These are phyloP conservation scores for Thereva unica DNA, from an alignment of 2,888 invertebrate species.

Conservation along the genomic window DNA sequence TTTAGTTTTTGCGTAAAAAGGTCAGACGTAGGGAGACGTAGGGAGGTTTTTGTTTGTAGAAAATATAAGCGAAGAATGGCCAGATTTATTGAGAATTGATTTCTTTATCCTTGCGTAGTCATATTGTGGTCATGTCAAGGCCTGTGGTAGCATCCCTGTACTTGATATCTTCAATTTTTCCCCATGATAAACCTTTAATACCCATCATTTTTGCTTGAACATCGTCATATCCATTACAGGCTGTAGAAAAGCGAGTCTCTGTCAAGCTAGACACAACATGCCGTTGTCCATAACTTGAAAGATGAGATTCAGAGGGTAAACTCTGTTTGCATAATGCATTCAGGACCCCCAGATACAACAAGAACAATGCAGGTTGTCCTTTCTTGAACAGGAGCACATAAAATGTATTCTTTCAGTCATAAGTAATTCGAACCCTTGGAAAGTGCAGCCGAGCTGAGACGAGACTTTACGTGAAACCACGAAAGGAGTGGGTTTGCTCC, in stretches of 20 bases:
- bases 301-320: conserved; percentile 14
- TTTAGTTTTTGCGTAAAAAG: too few relatives aligned
- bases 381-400: neutral
- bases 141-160: too few relatives aligned
- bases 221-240: neutral
- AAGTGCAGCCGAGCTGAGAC: conserved; percentile 28
- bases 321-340: conserved; percentile 25
- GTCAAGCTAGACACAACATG: conserved; percentile 11
- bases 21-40: too few relatives aligned
- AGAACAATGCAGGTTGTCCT: conserved; percentile 22
- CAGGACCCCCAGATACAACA: neutral
- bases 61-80: too few relatives aligned
- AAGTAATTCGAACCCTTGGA: conserved; percentile 27
- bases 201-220: too few relatives aligned
- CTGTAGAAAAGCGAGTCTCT: conserved; percentile 6
- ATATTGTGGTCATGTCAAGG: too few relatives aligned
- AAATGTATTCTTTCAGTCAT: conserved; percentile 25
- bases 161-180: too few relatives aligned
- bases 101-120: too few relatives aligned
- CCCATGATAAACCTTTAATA: too few relatives aligned
- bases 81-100: too few relatives aligned
- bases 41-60: too few relatives aligned
- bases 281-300: conserved; percentile 7
- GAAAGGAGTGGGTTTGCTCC: conserved; percentile 12
- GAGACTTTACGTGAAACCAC: conserved; percentile 26